Evolutionary conservation across 2,888 invertebrate species (phyloP), one percentile per base, ranked within the genome.

Genomic region (Caenorhabditis doughertyi): DNA sequence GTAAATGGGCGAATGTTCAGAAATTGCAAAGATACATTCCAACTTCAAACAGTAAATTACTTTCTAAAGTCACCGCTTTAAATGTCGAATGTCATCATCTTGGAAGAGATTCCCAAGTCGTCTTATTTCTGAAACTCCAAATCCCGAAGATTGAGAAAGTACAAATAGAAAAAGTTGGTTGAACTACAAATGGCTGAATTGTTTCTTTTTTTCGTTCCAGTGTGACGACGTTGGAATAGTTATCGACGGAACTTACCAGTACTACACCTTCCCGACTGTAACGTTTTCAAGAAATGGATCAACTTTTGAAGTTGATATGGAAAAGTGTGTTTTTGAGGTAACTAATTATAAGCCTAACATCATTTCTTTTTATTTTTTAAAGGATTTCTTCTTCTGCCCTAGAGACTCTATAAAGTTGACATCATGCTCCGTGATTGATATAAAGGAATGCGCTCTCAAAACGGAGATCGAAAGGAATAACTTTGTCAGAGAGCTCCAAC

Each of bases 141-240:
- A 76, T 76, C 49, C 76, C 76, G 3, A 60, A 60, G n/a, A 27
- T 68, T 21, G 8, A 18, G 42, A 67, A 25, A 5, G 8, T 16
- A 3, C 25, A 1, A 29, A 21, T 47, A 7, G 32, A 73, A 16
- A 53, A 23, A 11, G 76, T 68, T 25, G 29, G 47, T 32, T 11
- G 25, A 16, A 25, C 11, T 8, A 27, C 27, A 5, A 18, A 27
- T 58, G 58, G 21, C 56, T 56, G n/a, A n/a, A n/a, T n/a, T 47
- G 29, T 58, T 55, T 39, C 11, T 2, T 32, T 29, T 29, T 9
- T 1, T 35, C 23, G 2, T 65, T 65, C 51, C 51, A 68, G 76
- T 76, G 76, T 60, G 76, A 76, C 32, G 76, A 76, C 68, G 68
- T 76, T 16, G 76, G 76, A 13, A 35, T 0, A 9, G 44, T 76